Conservation (phyloP, 2,113 vertebrate genomes). For the Colossoma macropomum region DNA sequence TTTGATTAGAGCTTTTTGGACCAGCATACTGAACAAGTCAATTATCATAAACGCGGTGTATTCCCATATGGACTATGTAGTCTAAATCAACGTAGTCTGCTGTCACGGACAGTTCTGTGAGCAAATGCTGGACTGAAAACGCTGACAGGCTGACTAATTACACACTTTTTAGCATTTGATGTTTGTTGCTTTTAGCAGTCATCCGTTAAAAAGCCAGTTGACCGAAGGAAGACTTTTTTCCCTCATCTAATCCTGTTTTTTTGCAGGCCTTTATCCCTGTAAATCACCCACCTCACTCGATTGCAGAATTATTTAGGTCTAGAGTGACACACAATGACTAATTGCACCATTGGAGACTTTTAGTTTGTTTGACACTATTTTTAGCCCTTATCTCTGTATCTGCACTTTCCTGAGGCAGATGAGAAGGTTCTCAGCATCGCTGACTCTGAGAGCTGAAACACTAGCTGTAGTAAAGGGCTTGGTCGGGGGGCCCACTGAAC, state of each 20-base stretch:
- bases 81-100: not conserved
- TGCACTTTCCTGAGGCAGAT: not conserved
- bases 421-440: slow-evolving; percentile 10
- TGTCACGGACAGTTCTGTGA: not conserved
- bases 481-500: slow-evolving; percentile 27
- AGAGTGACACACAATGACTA: not conserved
- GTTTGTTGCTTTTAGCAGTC: not conserved
- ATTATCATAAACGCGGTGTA: not conserved
- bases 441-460: slow-evolving; percentile 7
- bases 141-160: not conserved
- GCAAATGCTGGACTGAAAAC: slow-evolving; percentile 1
- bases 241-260: not conserved
- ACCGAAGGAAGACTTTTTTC: not conserved
- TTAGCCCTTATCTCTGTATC: not conserved
- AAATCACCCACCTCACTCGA: not conserved
- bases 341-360: not conserved
- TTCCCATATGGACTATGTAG: not conserved
- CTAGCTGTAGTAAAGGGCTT: slow-evolving; percentile 24
- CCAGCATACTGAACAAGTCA: not conserved
- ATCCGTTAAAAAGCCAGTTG: not conserved
- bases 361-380: not conserved
- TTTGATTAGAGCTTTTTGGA: not conserved
- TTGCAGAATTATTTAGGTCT: not conserved
- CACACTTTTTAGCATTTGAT: not conserved
- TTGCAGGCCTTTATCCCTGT: not conserved